Base-by-base conservation (phyloP, 2,888 invertebrate species). In the Liopterus haemorrhoidalis region DNA sequence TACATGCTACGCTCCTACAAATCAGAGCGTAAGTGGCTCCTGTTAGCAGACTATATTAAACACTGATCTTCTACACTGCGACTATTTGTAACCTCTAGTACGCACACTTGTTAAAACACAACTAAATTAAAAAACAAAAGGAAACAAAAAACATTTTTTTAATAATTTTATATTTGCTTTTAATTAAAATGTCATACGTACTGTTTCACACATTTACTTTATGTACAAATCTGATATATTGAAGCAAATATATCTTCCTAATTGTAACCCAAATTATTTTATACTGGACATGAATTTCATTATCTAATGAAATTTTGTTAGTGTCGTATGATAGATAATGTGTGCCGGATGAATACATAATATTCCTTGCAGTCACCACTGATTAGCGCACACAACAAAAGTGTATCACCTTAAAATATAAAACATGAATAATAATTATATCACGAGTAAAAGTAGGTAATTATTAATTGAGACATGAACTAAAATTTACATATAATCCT, bases 131-230 rank as follows among this genome's bases (percentile, higher is more conserved):
- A n/a, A n/a, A n/a, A n/a, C n/a, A n/a, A n/a, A n/a, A n/a, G n/a
- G n/a, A n/a, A n/a, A n/a, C n/a, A n/a, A n/a, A n/a, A n/a, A n/a
- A n/a, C n/a, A n/a, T n/a, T n/a, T n/a, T 45, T 45, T 39, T 39
- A 45, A 45, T 45, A 39, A 39, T 39, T 39, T 45, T 39, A 45
- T 45, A 45, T 45, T 45, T 45, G 32, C 38, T 39, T 39, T 39
- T 45, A 31, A 45, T 45, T 45, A 38, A 45, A 45, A 45, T 45
- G 38, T 45, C 45, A 43, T 43, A 43, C 37, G 43, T 24, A 43
- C 28, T 42, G 11, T 35, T 28, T 43, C 43, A 43, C 43, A 43
- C 37, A 43, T 42, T 11, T 20, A 41, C n/a, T n/a, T n/a, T 43
- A 43, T 43, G 43, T 43, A 43, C 43, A 43, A 43, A 43, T 37